Base-by-base conservation (phyloP, 2,113 vertebrate genomes). In the Cyanoramphus novaezelandiae region DNA sequence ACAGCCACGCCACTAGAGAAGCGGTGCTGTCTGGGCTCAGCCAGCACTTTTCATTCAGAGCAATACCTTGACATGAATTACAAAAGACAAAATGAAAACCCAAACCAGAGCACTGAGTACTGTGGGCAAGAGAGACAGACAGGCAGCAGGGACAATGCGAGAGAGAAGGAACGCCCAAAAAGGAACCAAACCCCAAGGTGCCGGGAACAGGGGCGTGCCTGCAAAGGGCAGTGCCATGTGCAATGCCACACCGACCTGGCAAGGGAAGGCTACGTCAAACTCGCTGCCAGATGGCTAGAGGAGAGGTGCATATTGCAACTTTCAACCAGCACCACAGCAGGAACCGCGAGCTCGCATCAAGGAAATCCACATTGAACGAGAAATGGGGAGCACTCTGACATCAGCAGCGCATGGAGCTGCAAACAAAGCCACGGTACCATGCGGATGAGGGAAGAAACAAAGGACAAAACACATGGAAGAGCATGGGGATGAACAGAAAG, bases 321-420 rank as follows among this genome's bases (percentile, higher is more conserved):
- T 52, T 70, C 55, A 20, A 23, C 13, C 4, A 3, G 46, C 2
- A 7, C 46, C 1, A 7, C 31, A 9, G 81, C 14, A 11, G 35
- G 43, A 83, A 82, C 29, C 2, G 0, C 6, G 8, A 39, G 1
- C 21, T 46, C 1, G 0, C 79, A 33, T 35, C 1, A 0, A 77
- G 59, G 17, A 90, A 70, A 81, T 35, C 1, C 0, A n/a, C 41
- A n/a, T 77, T 63, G 24, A 4, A n/a, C 0, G 0, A 68, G 27
- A 49, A 84, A 68, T 0, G 1, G 57, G 1, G 2, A 72, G 39
- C 11, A 6, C 28, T 75, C 47, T 1, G 5, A 68, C 14, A n/a
- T 14, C 18, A 1, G 0, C 0, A 41, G 59, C 0, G 0, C 25
- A 24, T 0, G 0, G 13, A 78, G 50, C 47, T 23, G 55, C 3